These are phyloP conservation scores for Cinclus cinclus DNA, from an alignment of 2,113 vertebrate genomes.

Conservation along the genomic window DNA sequence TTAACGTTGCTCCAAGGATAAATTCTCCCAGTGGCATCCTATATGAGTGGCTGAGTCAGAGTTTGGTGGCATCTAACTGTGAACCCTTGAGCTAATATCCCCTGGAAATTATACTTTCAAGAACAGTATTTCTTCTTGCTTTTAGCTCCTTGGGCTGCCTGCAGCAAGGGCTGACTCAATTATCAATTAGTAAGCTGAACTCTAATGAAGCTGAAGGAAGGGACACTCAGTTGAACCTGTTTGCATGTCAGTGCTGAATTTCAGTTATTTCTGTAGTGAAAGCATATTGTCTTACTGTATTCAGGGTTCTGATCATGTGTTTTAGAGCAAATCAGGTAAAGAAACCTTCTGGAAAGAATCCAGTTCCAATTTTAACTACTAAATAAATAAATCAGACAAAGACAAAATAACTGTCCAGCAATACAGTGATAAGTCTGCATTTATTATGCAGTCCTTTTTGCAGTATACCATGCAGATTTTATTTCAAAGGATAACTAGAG, in stretches of 20 bases:
- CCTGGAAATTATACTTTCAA: neutral
- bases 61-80: neutral
- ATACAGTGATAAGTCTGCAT: neutral
- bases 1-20: neutral
- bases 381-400: neutral
- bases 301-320: neutral
- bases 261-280: neutral
- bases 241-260: constrained; percentile 24
- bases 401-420: neutral
- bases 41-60: neutral
- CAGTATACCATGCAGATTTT: neutral
- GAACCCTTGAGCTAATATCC: neutral
- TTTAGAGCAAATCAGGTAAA: neutral
- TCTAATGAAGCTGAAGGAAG: constrained; percentile 13
- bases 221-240: neutral
- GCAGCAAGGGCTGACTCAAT: neutral
- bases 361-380: constrained; percentile 18
- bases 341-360: constrained; percentile 10
- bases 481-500: constrained; percentile 4
- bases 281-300: constrained; percentile 24
- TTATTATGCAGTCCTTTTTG: neutral
- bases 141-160: neutral
- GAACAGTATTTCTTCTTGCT: constrained; percentile 22
- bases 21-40: neutral
- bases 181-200: neutral